Evolutionary conservation across 1,140 invertebrate genomes (phyloP).

Genomic region (Lamellibrachia luymesi): DNA sequence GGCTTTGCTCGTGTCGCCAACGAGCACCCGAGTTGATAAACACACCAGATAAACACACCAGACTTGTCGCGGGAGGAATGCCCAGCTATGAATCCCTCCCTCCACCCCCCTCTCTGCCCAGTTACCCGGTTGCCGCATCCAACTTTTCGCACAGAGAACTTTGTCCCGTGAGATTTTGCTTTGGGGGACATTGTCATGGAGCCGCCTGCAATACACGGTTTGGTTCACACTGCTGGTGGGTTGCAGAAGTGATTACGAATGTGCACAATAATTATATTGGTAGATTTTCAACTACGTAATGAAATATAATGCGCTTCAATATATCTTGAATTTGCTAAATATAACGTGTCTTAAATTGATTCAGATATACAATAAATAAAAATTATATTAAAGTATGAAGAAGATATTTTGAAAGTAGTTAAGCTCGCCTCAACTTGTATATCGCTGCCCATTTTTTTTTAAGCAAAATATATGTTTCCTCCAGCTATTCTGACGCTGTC

Average conservation of each 20-base stretch:
- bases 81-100: background rate
- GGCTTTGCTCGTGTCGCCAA: background rate
- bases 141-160: background rate
- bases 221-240: too few relatives aligned
- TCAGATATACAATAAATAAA: background rate
- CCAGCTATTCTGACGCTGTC: too few relatives aligned
- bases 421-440: too few relatives aligned
- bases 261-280: background rate
- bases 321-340: background rate
- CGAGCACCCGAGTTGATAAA: background rate
- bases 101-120: too few relatives aligned
- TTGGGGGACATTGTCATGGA: background rate
- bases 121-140: background rate
- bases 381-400: background rate
- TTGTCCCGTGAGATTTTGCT: background rate
- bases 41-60: background rate
- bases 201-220: too few relatives aligned
- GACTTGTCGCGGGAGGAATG: background rate
- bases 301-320: background rate
- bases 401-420: background rate
- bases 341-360: background rate
- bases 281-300: background rate
- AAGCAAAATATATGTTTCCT: too few relatives aligned
- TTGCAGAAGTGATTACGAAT: background rate
- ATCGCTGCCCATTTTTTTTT: too few relatives aligned